phyloP scores from a whole-genome alignment of 2,888 invertebrate species.

The Idaea aversata region DNA sequence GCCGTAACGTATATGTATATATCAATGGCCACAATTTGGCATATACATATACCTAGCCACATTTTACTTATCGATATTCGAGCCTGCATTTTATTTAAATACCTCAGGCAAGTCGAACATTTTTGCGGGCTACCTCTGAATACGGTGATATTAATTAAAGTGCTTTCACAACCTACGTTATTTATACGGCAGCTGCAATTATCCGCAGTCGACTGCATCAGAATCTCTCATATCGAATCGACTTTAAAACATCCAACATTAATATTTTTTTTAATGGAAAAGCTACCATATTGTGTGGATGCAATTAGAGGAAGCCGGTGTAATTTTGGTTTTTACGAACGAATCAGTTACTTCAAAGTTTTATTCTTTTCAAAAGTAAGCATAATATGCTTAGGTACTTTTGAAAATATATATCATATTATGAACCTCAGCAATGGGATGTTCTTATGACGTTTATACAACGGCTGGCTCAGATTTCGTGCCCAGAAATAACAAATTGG shows the following conservation, averaged over 20 bases:
- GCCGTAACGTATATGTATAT: no score
- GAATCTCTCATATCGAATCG: conserved; percentile 18
- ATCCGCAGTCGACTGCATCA: conserved; percentile 21
- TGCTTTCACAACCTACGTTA: conserved; percentile 19
- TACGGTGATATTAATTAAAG: conserved; percentile 22
- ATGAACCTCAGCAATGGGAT: no score
- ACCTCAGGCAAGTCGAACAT: conserved; percentile 2
- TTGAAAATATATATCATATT: no score
- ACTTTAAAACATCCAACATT: conserved; percentile 7
- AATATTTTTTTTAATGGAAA: conserved; percentile 1
- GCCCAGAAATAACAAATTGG: no score
- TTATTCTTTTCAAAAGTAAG: no score
- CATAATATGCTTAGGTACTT: no score
- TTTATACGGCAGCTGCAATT: conserved; percentile 17
- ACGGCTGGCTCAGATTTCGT: no score
- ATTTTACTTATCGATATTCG: background rate
- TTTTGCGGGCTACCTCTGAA: conserved; percentile 11
- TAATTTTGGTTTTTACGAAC: background rate
- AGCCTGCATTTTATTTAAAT: conserved; percentile 8
- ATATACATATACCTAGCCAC: no score
- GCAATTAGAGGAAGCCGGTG: background rate
- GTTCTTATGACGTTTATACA: no score
- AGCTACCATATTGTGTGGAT: background rate
- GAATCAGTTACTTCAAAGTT: background rate
- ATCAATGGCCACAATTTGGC: no score